Evolutionary conservation across 2,113 vertebrate species (phyloP).

Genomic region (Spermophilus dauricus): DNA sequence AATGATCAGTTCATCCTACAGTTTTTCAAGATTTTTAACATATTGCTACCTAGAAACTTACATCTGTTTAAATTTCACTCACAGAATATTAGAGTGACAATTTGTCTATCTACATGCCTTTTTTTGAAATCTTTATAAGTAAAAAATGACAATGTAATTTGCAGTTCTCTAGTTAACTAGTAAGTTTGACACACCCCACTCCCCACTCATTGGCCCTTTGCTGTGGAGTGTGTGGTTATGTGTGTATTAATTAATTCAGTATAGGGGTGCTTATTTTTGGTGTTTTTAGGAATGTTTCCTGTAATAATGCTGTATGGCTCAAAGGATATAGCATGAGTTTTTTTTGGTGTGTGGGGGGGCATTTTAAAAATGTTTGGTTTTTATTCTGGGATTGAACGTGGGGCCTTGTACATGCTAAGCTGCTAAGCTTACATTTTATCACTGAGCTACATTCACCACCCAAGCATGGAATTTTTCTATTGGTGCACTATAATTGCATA

Average conservation of each 20-base stretch:
- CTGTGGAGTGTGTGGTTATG: neutral
- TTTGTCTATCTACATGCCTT: neutral
- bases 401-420: neutral
- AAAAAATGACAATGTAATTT: neutral
- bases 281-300: neutral
- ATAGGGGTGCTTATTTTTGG: neutral
- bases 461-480: neutral
- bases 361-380: neutral
- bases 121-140: neutral
- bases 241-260: neutral
- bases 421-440: neutral
- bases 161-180: neutral
- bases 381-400: neutral
- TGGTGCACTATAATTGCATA: too few species aligned
- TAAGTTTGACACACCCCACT: neutral
- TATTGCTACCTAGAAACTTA: neutral
- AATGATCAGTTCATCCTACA: neutral
- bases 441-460: neutral
- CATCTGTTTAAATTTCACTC: neutral
- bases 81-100: neutral
- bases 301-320: neutral
- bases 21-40: conserved; percentile 40
- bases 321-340: neutral
- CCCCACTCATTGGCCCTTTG: neutral
- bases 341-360: neutral